phyloP scores from a whole-genome alignment of 2,888 invertebrate genomes.

The Oxystoma pomonae region DNA sequence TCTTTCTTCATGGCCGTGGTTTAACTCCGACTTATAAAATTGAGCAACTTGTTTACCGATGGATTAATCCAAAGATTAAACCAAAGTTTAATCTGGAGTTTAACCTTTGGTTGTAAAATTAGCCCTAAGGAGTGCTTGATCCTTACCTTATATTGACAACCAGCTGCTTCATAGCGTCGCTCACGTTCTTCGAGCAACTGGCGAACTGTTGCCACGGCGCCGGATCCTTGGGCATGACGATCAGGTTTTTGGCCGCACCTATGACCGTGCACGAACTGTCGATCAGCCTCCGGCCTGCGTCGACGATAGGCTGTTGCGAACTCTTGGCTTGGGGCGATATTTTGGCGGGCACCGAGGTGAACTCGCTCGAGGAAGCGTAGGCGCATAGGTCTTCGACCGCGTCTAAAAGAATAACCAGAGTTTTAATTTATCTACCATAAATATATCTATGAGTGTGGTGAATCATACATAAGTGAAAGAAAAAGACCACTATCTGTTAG shows the following conservation, averaged over 20 bases:
- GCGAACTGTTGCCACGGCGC: constrained; percentile 93
- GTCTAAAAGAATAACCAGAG: constrained; percentile 50
- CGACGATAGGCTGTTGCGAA: constrained; percentile 84
- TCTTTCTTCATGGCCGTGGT: no score
- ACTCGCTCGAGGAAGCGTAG: constrained; percentile 92
- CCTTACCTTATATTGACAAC: constrained; percentile 83
- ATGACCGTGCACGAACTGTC: constrained; percentile 90
- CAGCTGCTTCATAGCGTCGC: constrained; percentile 92
- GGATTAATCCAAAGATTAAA: no score
- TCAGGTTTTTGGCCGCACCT: constrained; percentile 82
- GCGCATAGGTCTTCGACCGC: constrained; percentile 90
- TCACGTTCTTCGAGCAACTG: constrained; percentile 90
- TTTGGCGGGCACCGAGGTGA: constrained; percentile 86
- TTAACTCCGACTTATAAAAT: no score
- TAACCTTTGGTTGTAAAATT: no score
- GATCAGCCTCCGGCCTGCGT: constrained; percentile 72
- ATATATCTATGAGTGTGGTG: no score
- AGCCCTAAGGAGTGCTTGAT: no score
- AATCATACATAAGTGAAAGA: no score
- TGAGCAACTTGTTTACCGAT: no score
- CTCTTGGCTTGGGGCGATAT: constrained; percentile 80
- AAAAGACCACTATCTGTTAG: no score
- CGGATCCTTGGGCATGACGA: constrained; percentile 85
- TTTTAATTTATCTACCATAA: no score
- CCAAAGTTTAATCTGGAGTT: no score